Base-by-base conservation (phyloP, 2,797 vertebrate species). In the Anomalospiza imberbis region DNA sequence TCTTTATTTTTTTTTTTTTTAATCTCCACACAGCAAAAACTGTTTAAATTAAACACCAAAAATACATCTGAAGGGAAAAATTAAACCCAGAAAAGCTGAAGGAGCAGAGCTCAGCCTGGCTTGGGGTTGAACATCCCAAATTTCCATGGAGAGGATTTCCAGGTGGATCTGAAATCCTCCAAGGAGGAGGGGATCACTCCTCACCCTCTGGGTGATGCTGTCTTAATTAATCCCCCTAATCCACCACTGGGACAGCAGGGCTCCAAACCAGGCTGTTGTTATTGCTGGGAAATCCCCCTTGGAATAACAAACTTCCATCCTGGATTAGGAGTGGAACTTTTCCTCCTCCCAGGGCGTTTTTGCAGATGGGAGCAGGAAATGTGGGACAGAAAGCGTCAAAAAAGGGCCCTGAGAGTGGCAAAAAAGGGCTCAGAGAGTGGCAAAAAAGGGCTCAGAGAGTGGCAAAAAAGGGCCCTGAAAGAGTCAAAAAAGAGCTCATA, bases 331-430 rank as follows among this genome's bases (percentile, higher is more conserved):
- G 62, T 1, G 0, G 44, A 21, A 34, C 5, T 60, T 34, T 32
- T 58, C 85, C 73, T 68, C 28, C 75, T 55, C 36, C 1, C 0
- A 0, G 21, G 16, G 25, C 4, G 1, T 5, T 26, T 66, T n/a
- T 34, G 12, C 17, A 13, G 54, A 14, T 4, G 63, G 44, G 29
- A 4, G 2, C 1, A 20, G 34, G 13, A 34, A 66, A 65, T 0
- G 8, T 2, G 4, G 1, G 4, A 5, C 21, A 29, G 24, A 51
- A 45, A 25, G 1, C 1, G 20, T 0, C 36, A 34, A 20, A 61
- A 72, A 45, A 53, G 14, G 10, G 65, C 25, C 22, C 47, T 26
- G 61, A 54, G 11, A 47, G 47, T 47, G 47, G 3, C 22, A 15
- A 14, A 48, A 48, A 48, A 25, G 24, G 47, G 47, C 45, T 13